Conservation (phyloP, 2,113 vertebrate species). For the Ceratotherium simum region DNA sequence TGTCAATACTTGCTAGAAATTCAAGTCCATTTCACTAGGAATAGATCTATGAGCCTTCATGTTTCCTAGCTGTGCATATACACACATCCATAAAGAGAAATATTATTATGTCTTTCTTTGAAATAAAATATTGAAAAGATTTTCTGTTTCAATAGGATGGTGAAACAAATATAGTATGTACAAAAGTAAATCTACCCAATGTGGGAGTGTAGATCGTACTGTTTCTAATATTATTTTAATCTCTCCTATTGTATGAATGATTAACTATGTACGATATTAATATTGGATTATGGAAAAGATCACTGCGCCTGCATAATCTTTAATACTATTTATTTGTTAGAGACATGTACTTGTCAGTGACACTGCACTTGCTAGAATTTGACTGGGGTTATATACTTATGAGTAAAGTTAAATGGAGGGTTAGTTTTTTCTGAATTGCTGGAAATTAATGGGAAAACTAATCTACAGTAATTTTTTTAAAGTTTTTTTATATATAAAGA, state of each 20-base stretch:
- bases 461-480: background rate
- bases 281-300: background rate
- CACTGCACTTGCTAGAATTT: background rate
- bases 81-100: slow-evolving; percentile 36
- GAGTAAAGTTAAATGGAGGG: background rate
- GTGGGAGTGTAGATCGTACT: background rate
- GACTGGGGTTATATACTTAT: background rate
- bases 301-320: background rate
- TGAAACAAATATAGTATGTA: background rate
- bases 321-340: background rate
- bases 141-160: background rate
- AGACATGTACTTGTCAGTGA: background rate
- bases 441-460: slow-evolving; percentile 24
- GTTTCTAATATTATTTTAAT: background rate
- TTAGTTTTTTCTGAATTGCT: background rate
- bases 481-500: background rate
- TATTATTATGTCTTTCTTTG: slow-evolving; percentile 51
- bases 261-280: background rate
- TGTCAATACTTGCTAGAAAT: slow-evolving; percentile 67
- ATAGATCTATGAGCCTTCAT: slow-evolving; percentile 28
- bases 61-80: slow-evolving; percentile 64
- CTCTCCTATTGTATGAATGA: background rate
- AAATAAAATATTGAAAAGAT: background rate
- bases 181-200: background rate
- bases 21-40: slow-evolving; percentile 65